A percentile compares a stretch with the other conserved stretches of the same genome.
phyloP scores from a whole-genome alignment of 2,888 invertebrate genomes.

The Drosophila nigricruria region DNA sequence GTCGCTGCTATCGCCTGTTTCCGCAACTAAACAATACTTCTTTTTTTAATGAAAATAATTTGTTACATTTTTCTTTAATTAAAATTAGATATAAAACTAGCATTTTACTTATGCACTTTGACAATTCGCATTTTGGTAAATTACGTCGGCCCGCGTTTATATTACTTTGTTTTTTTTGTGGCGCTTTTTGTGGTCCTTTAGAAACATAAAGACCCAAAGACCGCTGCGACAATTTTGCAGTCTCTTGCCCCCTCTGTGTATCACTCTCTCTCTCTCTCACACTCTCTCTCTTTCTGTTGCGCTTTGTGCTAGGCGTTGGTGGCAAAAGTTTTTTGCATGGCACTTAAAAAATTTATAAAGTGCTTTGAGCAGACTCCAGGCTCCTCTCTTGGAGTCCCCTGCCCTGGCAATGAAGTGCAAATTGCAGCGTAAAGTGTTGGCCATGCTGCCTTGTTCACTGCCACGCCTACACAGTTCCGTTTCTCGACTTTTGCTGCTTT shows the following conservation, averaged over 20 bases:
- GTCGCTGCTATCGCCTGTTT: constrained; percentile 28
- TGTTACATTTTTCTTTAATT: constrained; percentile 23
- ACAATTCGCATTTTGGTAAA: constrained; percentile 11
- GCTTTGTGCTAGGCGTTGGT: constrained; percentile 38
- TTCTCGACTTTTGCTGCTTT: constrained; percentile 73
- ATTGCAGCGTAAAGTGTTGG: constrained; percentile 76
- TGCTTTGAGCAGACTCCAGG: constrained; percentile 68
- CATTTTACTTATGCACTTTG: constrained; percentile 31
- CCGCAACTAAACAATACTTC: constrained; percentile 1
- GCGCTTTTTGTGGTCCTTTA: constrained; percentile 50
- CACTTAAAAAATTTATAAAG: constrained; percentile 76
- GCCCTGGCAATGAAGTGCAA: constrained; percentile 76
- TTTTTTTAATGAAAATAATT: not conserved
- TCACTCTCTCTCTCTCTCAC: not conserved
- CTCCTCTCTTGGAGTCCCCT: not conserved
- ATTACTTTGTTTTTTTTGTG: constrained; percentile 51
- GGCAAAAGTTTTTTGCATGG: constrained; percentile 63
- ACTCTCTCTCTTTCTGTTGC: not conserved
- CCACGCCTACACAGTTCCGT: constrained; percentile 37
- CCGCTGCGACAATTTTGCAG: constrained; percentile 19
- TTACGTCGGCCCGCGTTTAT: constrained; percentile 14
- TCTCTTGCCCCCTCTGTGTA: not conserved
- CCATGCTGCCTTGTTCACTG: constrained; percentile 46
- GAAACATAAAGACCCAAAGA: constrained; percentile 56
- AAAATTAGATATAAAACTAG: constrained; percentile 24